phyloP scores from a whole-genome alignment of 2,797 vertebrate species.

The Oryzias dopingdopingensis region DNA sequence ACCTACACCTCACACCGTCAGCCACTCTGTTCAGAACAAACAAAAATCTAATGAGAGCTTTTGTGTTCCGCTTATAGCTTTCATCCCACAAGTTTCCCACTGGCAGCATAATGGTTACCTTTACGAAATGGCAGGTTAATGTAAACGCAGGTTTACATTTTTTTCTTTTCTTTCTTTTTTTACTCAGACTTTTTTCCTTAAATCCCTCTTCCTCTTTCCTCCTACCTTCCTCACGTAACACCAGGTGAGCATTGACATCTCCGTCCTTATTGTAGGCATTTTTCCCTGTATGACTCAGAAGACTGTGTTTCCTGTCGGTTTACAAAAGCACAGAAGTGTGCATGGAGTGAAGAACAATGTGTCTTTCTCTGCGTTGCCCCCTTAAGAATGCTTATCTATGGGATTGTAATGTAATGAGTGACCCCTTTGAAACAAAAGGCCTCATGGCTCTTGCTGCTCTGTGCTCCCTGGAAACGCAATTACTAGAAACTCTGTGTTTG shows the following conservation, averaged over 20 bases:
- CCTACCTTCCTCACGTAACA: slow-evolving; percentile 51
- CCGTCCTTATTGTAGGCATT: slow-evolving; percentile 58
- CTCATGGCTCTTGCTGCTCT: slow-evolving; percentile 69
- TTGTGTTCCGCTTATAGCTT: slow-evolving; percentile 81
- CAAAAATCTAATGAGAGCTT: slow-evolving; percentile 83
- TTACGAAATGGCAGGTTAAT: slow-evolving; percentile 79
- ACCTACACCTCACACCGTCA: slow-evolving; percentile 44
- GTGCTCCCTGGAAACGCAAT: slow-evolving; percentile 69
- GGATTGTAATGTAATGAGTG: slow-evolving; percentile 79
- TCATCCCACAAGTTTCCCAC: slow-evolving; percentile 82
- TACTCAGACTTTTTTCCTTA: slow-evolving; percentile 16
- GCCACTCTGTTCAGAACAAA: slow-evolving; percentile 77
- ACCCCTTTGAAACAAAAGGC: slow-evolving; percentile 77
- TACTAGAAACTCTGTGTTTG: slow-evolving; percentile 74
- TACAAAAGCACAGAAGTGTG: slow-evolving; percentile 63
- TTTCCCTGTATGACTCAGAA: slow-evolving; percentile 58
- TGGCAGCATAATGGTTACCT: slow-evolving; percentile 85
- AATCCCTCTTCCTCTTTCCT: slow-evolving; percentile 44
- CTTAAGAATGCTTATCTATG: slow-evolving; percentile 71
- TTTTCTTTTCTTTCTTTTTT: slow-evolving; percentile 25
- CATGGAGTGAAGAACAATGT: slow-evolving; percentile 73
- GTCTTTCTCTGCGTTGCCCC: slow-evolving; percentile 56
- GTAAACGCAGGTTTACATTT: slow-evolving; percentile 56
- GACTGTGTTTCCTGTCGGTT: slow-evolving; percentile 62
- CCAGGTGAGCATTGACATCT: slow-evolving; percentile 77